A percentile compares a stretch with the other conserved stretches of the same genome.
These are phyloP conservation scores for Dynastes grantii DNA, from an alignment of 2,888 invertebrate genomes.

Conservation along the genomic window DNA sequence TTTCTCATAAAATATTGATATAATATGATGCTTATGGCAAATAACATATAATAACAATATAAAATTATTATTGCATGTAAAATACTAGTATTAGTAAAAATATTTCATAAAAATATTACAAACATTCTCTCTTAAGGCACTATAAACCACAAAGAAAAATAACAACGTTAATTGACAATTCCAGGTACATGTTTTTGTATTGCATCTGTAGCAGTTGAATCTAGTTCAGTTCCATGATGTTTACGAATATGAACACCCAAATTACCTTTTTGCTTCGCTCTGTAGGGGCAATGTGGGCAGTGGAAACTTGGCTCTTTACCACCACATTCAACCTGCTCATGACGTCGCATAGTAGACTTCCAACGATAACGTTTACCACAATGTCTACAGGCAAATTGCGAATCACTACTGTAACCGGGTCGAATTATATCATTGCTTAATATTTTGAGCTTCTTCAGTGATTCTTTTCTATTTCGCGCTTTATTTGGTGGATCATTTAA, in stretches of 20 bases:
- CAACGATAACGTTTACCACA: constrained; percentile 90
- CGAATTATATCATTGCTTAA: constrained; percentile 55
- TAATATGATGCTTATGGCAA: constrained; percentile 32
- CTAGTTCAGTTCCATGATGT: constrained; percentile 73
- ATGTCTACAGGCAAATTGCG: constrained; percentile 82
- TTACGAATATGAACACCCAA: constrained; percentile 86
- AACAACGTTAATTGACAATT: constrained; percentile 26
- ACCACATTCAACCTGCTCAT: constrained; percentile 87
- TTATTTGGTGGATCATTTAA: constrained; percentile 57
- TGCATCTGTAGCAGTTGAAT: constrained; percentile 7
- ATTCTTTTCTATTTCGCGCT: constrained; percentile 54
- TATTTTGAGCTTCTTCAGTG: constrained; percentile 57
- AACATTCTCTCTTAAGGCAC: constrained; percentile 41
- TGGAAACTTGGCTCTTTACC: constrained; percentile 87
- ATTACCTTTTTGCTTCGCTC: constrained; percentile 88
- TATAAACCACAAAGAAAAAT: not conserved
- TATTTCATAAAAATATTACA: constrained; percentile 38
- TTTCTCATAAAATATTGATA: constrained; percentile 37
- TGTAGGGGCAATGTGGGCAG: constrained; percentile 87
- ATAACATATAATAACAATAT: constrained; percentile 33
- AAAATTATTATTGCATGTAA: constrained; percentile 43
- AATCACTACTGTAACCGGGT: constrained; percentile 68
- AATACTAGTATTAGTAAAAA: constrained; percentile 35
- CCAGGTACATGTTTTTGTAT: constrained; percentile 35
- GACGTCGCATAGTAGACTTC: constrained; percentile 89